Base-by-base conservation (phyloP, 2,797 vertebrate species). In the Erithacus rubecula region DNA sequence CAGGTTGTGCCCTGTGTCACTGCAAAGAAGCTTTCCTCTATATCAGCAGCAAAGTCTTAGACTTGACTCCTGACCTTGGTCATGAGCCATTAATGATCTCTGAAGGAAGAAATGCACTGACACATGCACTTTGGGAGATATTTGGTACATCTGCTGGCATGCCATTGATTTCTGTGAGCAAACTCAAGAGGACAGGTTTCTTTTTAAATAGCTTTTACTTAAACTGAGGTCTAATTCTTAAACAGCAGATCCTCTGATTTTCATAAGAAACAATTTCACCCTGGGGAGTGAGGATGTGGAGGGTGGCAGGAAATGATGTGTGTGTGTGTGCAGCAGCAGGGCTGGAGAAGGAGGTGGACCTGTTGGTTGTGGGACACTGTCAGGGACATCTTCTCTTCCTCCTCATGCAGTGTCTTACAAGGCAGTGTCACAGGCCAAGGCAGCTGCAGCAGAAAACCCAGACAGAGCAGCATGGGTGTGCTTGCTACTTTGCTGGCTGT, bases 21-120 rank as follows among this genome's bases (percentile, higher is more conserved):
- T 69, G 70, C 55, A 30, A 67, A 94, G 83, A 60, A 15, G 21
- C 74, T 79, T 90, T 82, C 69, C 76, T 88, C 84, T 90, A 4
- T 81, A 87, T 91, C 91, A 51, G 71, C 89, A 81, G 70, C 56
- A 82, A 63, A 93, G 47, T 72, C 91, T 88, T 79, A 59, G 85
- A 67, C 63, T 87, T 90, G 91, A 90, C 87, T 95, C 70, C 67
- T 90, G 91, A 94, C 95, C 93, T 96, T 79, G 87, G 70, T 91
- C 70, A 56, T 70, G 85, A 91, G 79, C 91, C 70, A 58, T 82
- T 96, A 97, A 91, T 93, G 87, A 92, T 93, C 89, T 95, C 92
- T 81, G 70, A 89, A 94, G 76, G 64, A 83, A 93, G 69, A 89
- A 90, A 93, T 89, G 80, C 84, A 90, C 85, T 91, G 89, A 67